These are phyloP conservation scores for Microcaecilia unicolor DNA, from an alignment of 2,797 vertebrate species.

Conservation along the genomic window DNA sequence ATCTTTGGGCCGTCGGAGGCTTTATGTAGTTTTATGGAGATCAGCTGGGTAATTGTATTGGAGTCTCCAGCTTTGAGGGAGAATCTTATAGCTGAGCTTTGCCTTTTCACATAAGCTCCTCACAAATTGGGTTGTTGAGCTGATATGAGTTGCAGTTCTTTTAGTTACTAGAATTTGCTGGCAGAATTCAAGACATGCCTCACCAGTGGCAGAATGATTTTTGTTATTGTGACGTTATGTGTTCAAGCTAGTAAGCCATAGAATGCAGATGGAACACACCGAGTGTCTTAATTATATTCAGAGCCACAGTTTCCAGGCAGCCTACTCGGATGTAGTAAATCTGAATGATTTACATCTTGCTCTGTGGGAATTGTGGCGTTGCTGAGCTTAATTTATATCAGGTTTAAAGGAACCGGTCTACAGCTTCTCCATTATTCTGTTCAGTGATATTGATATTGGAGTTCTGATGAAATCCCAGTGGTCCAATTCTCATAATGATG, in stretches of 20 bases:
- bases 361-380: too few relatives aligned
- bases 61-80: not conserved
- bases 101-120: not conserved
- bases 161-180: too few relatives aligned
- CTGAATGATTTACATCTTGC: too few relatives aligned
- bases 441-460: too few relatives aligned
- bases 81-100: not conserved
- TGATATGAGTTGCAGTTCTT: too few relatives aligned
- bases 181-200: rapidly evolving
- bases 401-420: too few relatives aligned
- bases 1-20: not conserved
- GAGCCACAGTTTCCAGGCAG: too few relatives aligned
- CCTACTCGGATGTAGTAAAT: too few relatives aligned
- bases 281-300: not conserved
- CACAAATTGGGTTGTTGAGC: constrained; percentile 2
- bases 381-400: too few relatives aligned
- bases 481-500: too few relatives aligned
- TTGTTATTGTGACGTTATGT: not conserved
- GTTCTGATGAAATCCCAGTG: too few relatives aligned
- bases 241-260: not conserved
- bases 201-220: not conserved
- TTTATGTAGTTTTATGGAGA: not conserved
- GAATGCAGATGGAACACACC: not conserved
- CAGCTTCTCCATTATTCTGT: too few relatives aligned
- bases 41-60: not conserved